Base-by-base conservation (phyloP, 2,113 vertebrate genomes). In the Sorex araneus region DNA sequence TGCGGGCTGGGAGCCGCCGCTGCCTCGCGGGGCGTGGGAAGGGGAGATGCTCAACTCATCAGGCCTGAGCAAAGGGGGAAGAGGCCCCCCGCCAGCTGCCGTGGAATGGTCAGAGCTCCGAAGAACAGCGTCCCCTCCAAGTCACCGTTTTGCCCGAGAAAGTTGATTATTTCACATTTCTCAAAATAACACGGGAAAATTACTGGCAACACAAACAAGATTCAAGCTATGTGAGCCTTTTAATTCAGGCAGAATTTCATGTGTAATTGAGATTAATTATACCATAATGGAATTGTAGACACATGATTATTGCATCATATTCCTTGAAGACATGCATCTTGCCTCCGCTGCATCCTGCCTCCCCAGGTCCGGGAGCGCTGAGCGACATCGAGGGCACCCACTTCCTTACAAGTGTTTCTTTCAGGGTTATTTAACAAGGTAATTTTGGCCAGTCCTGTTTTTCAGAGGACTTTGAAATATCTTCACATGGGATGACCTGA, bases 231-330 rank as follows among this genome's bases (percentile, higher is more conserved):
- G 97, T 93, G 97, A 98, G 97, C 98, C 95, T 97, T 98, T 97
- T 97, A 98, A 98, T 98, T 98, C 96, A 97, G 97, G 97, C 96
- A 97, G 97, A 98, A 98, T 98, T 97, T 97, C 97, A 97, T 97
- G 96, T 97, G 97, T 97, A 98, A 98, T 98, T 98, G 98, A 97
- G 98, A 97, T 97, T 97, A 98, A 98, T 98, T 97, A 98, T 97
- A 95, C 97, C 97, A 97, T 98, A 98, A 98, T 97, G 79, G 97
- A 97, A 97, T 95, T 96, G 97, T 97, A 98, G 97, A 97, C 95
- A 97, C 97, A 94, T 97, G 97, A 97, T 98, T 97, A 98, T 98
- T 98, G 97, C 97, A 97, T 97, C 97, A 96, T 97, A 95, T 98
- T 97, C 30, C 94, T 95, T 94, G 97, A 86, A 96, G 97, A 97